Base-by-base conservation (phyloP, 2,888 invertebrate species). In the Aquatica leii region DNA sequence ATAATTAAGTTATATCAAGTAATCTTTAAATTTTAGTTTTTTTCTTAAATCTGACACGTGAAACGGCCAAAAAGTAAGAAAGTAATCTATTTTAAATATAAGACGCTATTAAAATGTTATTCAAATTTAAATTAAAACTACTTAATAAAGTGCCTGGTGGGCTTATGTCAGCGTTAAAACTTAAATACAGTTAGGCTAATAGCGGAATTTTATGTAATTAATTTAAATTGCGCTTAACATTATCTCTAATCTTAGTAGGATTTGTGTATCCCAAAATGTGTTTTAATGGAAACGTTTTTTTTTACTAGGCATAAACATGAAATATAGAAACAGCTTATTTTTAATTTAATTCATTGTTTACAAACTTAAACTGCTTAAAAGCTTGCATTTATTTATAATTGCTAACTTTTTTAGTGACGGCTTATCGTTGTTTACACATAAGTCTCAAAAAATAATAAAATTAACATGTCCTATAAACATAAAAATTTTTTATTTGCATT, bases 121-220 rank as follows among this genome's bases (percentile, higher is more conserved):
- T 24, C 24, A 24, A 24, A 20, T 18, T 18, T 17, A 17, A 43
- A 43, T 15, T 43, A 48, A 40, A 48, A 40, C 49, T 49, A 51
- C 57, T 37, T 58, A 50, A 49, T 35, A 35, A 56, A 58, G 40
- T 58, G 52, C 48, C 37, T 57, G 51, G 56, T 24, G 20, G 37
- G 56, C 61, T 62, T 58, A 58, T 62, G 46, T 58, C 56, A 53
- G 58, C 51, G 52, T 53, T 62, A 62, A 58, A 58, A 62, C 57
- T 62, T 62, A 53, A 62, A 56, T 57, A 41, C 51, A 35, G 51
- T 58, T 62, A 58, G 48, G 62, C 41, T 53, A 57, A 58, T 58
- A 57, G 48, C 24, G 21, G 57, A 54, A 59, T 59, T 59, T 59
- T 59, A 56, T 41, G 51, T 62, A 62, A 62, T 62, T 62, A 62